phyloP scores from a whole-genome alignment of 2,113 vertebrate species.

The Tonatia bakeri region DNA sequence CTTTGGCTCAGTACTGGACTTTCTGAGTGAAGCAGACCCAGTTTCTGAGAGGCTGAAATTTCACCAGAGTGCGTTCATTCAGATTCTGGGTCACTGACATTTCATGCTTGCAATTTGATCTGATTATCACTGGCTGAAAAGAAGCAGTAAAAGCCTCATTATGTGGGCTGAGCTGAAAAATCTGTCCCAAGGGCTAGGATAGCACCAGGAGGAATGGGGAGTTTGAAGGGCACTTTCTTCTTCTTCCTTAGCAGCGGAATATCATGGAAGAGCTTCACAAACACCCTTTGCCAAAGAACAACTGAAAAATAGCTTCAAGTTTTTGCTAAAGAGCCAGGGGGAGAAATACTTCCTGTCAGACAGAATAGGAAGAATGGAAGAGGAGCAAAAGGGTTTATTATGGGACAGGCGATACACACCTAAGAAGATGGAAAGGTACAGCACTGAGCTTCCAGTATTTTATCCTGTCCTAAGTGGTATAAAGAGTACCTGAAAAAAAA shows the following conservation, averaged over 20 bases:
- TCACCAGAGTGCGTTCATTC: slow-evolving; percentile 47
- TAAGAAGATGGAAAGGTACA: background rate
- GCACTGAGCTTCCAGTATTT: background rate
- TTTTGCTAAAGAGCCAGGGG: background rate
- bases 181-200: background rate
- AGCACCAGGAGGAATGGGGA: background rate
- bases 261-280: background rate
- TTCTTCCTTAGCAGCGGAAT: background rate
- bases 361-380: background rate
- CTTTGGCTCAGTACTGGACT: background rate
- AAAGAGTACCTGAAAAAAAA: background rate
- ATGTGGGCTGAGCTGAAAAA: background rate
- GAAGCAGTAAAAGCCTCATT: slow-evolving; percentile 44
- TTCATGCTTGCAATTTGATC: slow-evolving; percentile 55
- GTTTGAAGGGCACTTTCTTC: background rate
- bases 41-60: slow-evolving; percentile 55
- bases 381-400: background rate
- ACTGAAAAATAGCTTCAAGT: background rate
- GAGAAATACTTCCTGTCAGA: background rate
- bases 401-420: background rate
- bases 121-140: slow-evolving; percentile 33
- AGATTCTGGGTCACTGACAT: slow-evolving; percentile 54
- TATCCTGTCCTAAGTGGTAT: background rate
- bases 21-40: slow-evolving; percentile 37
- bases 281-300: background rate